phyloP scores from a whole-genome alignment of 1,140 invertebrate species.

The Periplaneta americana region DNA sequence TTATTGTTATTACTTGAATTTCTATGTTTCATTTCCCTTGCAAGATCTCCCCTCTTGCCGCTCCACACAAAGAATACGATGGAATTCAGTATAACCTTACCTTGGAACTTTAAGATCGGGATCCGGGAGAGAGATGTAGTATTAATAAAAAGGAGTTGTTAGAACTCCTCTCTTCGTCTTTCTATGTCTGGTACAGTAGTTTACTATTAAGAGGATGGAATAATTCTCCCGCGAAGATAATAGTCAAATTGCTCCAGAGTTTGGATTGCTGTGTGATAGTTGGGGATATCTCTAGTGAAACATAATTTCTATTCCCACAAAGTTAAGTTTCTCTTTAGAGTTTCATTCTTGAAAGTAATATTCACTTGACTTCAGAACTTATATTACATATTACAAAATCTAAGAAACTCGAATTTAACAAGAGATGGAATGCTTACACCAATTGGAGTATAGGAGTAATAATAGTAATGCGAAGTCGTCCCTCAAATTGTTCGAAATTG shows the following conservation, averaged over 20 bases:
- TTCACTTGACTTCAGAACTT: background rate
- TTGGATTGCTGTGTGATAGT: background rate
- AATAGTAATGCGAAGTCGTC: too few species aligned
- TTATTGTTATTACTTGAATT: background rate
- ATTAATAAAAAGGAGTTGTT: background rate
- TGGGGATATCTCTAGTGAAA: background rate
- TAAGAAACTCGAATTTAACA: too few species aligned
- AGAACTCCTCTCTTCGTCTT: background rate
- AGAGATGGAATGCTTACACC: too few species aligned
- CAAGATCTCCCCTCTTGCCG: background rate
- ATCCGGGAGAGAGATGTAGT: background rate
- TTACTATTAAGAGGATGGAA: background rate
- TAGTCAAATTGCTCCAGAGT: background rate
- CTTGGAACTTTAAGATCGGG: background rate
- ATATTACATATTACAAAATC: too few species aligned
- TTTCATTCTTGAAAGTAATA: background rate
- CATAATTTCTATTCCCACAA: background rate
- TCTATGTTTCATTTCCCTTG: background rate
- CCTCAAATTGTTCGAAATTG: too few species aligned
- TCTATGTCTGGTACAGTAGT: background rate
- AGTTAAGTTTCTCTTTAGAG: background rate
- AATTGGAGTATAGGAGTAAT: too few species aligned
- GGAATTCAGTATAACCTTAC: background rate
- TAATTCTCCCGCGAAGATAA: background rate
- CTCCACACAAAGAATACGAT: background rate